Conservation (phyloP, 2,797 vertebrate species). For the Darevskia mixta region DNA sequence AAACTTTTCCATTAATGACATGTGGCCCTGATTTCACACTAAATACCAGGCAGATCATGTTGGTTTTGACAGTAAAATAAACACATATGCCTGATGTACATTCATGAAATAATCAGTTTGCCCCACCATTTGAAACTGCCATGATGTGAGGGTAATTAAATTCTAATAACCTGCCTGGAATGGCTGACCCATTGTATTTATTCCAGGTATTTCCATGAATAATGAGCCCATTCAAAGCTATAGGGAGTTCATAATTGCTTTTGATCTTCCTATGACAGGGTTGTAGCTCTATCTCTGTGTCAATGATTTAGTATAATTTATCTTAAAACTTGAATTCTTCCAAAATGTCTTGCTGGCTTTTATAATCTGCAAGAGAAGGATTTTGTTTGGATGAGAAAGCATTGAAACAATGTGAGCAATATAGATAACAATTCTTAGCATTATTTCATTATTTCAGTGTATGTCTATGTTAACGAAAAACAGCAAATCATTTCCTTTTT, state of each 20-base stretch:
- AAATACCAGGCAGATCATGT: conserved; percentile 18
- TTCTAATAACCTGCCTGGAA: conserved; percentile 39
- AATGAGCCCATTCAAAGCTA: conserved; percentile 49
- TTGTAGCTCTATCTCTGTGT: conserved; percentile 53
- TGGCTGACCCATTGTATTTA: conserved; percentile 43
- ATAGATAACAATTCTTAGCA: conserved; percentile 24
- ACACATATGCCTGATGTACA: conserved; percentile 15
- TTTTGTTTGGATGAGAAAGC: conserved; percentile 49
- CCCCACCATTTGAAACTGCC: conserved; percentile 40
- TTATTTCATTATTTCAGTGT: conserved; percentile 26
- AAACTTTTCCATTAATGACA: neutral
- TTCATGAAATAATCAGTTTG: conserved; percentile 33
- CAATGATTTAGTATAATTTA: conserved; percentile 55
- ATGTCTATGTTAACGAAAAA: conserved; percentile 7
- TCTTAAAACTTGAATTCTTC: conserved; percentile 55
- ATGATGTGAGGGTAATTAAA: conserved; percentile 55
- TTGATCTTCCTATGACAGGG: conserved; percentile 49
- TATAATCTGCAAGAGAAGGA: conserved; percentile 45
- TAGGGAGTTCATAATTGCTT: conserved; percentile 59
- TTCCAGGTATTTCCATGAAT: conserved; percentile 59
- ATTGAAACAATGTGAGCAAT: conserved; percentile 46
- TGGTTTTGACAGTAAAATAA: conserved; percentile 14
- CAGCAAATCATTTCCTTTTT: neutral
- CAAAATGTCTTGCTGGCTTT: conserved; percentile 50
- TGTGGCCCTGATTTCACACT: neutral